Conservation (phyloP, 2,113 vertebrate species). For the Saccopteryx bilineata region DNA sequence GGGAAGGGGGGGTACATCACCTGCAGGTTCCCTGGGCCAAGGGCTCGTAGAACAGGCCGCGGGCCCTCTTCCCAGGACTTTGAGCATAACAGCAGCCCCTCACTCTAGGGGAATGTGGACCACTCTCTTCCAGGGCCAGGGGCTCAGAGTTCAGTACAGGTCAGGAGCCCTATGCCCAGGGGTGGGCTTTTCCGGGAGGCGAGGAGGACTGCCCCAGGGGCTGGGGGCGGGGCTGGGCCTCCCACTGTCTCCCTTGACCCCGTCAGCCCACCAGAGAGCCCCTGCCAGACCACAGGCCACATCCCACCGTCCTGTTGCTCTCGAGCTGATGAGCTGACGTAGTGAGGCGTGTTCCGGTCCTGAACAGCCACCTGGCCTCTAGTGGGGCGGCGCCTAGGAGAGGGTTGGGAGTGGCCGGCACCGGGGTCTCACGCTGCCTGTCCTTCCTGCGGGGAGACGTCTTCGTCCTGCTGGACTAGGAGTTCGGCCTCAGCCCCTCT, state of each 20-base stretch:
- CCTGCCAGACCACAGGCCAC: neutral
- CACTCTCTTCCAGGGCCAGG: neutral
- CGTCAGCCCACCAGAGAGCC: neutral
- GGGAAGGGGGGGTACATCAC: rapidly evolving
- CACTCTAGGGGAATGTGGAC: neutral
- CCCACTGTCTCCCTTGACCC: rapidly evolving
- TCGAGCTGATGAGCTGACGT: rapidly evolving
- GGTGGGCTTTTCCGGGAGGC: neutral
- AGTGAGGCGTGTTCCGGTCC: rapidly evolving
- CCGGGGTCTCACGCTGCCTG: rapidly evolving
- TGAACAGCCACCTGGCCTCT: neutral
- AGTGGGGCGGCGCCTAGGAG: neutral
- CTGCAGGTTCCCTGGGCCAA: neutral
- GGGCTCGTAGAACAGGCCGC: neutral
- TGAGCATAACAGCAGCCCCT: neutral
- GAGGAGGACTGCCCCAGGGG: too few relatives aligned
- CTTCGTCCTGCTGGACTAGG: neutral
- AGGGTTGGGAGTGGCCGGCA: neutral
- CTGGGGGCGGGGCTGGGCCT: neutral
- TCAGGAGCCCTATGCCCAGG: neutral
- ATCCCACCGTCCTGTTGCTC: neutral
- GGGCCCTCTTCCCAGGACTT: neutral
- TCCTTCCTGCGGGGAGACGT: neutral
- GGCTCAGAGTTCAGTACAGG: neutral
- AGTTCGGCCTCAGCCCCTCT: neutral